A percentile compares a stretch with the other conserved stretches of the same genome.
Evolutionary conservation across 1,140 invertebrate species (phyloP).

Genomic region (Caenorhabditis briggsae): DNA sequence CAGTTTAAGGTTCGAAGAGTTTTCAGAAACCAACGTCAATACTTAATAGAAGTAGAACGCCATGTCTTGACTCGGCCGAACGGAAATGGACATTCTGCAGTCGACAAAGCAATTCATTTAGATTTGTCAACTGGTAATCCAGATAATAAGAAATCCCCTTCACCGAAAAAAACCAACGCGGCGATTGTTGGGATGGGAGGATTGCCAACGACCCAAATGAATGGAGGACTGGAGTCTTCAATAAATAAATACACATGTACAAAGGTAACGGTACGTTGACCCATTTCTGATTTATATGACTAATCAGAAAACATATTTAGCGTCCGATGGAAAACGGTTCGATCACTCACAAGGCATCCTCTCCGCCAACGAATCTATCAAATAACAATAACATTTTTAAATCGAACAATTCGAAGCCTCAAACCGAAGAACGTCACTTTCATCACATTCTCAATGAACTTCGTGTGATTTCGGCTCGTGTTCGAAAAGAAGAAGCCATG

Average conservation of each 20-base stretch:
- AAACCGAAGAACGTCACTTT: constrained; percentile 81
- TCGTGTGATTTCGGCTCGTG: constrained; percentile 85
- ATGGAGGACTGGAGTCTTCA: constrained; percentile 20
- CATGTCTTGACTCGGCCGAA: constrained; percentile 25
- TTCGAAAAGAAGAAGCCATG: constrained; percentile 78
- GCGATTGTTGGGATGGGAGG: constrained; percentile 23
- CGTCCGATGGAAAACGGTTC: constrained; percentile 43
- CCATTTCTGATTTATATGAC: background rate
- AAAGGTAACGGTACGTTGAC: constrained; percentile 37
- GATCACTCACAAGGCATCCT: constrained; percentile 6
- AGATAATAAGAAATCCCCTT: constrained; percentile 36
- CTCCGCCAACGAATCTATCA: constrained; percentile 9
- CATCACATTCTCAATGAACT: constrained; percentile 94
- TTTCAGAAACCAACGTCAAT: constrained; percentile 41
- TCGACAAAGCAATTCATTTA: constrained; percentile 44
- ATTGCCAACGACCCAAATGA: constrained; percentile 25
- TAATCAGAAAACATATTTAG: background rate
- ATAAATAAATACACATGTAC: constrained; percentile 48
- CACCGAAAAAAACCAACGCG: background rate
- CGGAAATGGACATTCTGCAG: constrained; percentile 36
- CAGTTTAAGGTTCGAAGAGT: background rate
- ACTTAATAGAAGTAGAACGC: constrained; percentile 41
- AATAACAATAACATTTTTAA: constrained; percentile 46
- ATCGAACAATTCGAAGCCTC: constrained; percentile 61
- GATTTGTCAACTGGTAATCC: constrained; percentile 45